Base-by-base conservation (phyloP, 2,888 invertebrate species). In the Pharmacophagus antenor region DNA sequence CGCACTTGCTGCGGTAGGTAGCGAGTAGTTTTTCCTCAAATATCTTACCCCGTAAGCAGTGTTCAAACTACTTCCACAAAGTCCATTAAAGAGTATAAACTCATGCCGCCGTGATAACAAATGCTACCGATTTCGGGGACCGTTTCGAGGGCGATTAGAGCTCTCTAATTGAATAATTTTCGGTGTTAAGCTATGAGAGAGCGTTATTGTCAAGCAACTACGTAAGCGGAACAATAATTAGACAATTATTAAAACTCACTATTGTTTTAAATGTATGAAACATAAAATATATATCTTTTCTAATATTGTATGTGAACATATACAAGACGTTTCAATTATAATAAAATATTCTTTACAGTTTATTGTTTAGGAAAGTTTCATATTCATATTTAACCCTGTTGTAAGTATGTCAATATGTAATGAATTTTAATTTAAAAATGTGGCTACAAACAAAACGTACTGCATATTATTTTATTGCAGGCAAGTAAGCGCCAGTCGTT, bases 11-110 rank as follows among this genome's bases (percentile, higher is more conserved):
- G 83, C 77, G 82, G 81, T 84, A 80, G 83, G 83, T 85, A 76
- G 79, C 76, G 79, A 78, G 77, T 86, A 86, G 85, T 88, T 90
- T 89, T 89, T 89, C 88, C 85, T 85, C 85, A 88, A 88, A 88
- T 88, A 88, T 89, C 88, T 88, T 85, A 85, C 77, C 37, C 83
- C 80, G 82, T 89, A 88, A 88, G 83, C 86, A 88, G 88, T 87
- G 88, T 88, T 88, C 82, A 75, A 88, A 88, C 85, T 88, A 88
- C 87, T 88, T 89, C 82, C 79, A 72, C 79, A 82, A 85, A 89
- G 87, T 88, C 87, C 88, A 89, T 89, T 89, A 88, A 87, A 85
- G 82, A 85, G 84, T 86, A 88, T 83, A 86, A 88, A 85, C 85
- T 85, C 81, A 81, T 77, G 79, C 82, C 76, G 80, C 75, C 76